These are phyloP conservation scores for Tinea semifulvella DNA, from an alignment of 2,888 invertebrate species.

Conservation along the genomic window DNA sequence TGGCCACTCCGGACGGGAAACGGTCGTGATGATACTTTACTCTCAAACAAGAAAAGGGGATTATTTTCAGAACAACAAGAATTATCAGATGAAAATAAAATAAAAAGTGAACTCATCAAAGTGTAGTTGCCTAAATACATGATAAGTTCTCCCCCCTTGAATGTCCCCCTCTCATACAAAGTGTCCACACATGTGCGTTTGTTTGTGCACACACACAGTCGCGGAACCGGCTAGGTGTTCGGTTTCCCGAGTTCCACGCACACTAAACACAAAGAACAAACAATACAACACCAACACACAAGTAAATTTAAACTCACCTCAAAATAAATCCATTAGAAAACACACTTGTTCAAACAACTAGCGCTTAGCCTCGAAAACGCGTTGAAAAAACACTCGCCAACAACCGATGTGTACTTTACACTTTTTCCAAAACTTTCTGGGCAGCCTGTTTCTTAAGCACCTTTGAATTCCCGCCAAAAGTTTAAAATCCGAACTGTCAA, in stretches of 20 bases:
- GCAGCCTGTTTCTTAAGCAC: constrained; percentile 41
- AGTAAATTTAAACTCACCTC: constrained; percentile 67
- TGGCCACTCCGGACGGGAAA: no score
- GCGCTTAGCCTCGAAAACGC: constrained; percentile 67
- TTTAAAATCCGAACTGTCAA: constrained; percentile 2
- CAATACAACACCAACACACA: constrained; percentile 66
- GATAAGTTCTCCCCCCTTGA: constrained; percentile 57
- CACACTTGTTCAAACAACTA: constrained; percentile 68
- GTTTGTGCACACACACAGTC: constrained; percentile 54
- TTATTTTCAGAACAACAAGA: no score
- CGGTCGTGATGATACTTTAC: no score
- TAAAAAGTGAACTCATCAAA: constrained; percentile 59
- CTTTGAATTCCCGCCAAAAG: constrained; percentile 45
- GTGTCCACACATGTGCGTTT: constrained; percentile 38
- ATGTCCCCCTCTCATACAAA: constrained; percentile 50
- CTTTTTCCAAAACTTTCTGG: constrained; percentile 46
- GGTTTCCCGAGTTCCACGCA: constrained; percentile 66
- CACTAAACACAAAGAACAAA: constrained; percentile 61
- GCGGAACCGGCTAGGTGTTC: constrained; percentile 57
- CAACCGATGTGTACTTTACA: constrained; percentile 57
- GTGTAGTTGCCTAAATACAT: constrained; percentile 62
- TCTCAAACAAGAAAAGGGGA: no score
- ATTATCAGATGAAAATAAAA: no score
- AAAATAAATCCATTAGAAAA: constrained; percentile 69
- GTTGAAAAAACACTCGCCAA: constrained; percentile 63